phyloP scores from a whole-genome alignment of 2,888 invertebrate species.

The Eupithecia inturbata region DNA sequence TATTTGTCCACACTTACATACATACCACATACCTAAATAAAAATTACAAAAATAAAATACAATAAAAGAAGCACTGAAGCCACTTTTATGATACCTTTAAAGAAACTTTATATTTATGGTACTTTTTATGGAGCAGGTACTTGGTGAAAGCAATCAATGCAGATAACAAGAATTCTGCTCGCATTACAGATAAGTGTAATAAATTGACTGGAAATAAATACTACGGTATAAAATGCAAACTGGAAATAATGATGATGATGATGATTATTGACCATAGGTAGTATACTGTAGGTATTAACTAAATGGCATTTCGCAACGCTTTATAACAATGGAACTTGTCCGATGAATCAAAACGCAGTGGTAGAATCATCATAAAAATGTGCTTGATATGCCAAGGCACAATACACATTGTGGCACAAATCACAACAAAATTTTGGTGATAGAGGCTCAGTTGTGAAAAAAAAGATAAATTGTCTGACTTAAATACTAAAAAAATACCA shows the following conservation, averaged over 20 bases:
- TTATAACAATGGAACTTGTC: conserved; percentile 37
- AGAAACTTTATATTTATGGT: not conserved
- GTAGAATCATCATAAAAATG: conserved; percentile 44
- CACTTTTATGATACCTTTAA: not conserved
- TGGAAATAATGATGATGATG: not conserved
- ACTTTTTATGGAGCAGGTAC: not conserved
- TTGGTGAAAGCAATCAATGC: not conserved
- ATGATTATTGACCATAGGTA: no score
- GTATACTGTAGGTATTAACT: conserved; percentile 1
- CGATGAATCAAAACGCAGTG: conserved; percentile 49
- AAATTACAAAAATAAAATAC: no score
- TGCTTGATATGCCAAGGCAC: conserved; percentile 2
- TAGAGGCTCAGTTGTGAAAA: not conserved
- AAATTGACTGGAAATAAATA: not conserved
- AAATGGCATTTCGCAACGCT: conserved; percentile 19
- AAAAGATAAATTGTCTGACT: no score
- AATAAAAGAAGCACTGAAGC: not conserved
- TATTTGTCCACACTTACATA: no score
- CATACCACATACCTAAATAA: no score
- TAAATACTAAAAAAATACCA: no score
- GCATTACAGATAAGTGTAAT: not conserved
- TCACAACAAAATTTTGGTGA: not conserved
- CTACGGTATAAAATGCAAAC: not conserved
- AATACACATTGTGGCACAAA: conserved; percentile 31
- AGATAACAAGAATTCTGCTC: not conserved